Conservation (phyloP, 2,113 vertebrate species). For the Cynocephalus volans region DNA sequence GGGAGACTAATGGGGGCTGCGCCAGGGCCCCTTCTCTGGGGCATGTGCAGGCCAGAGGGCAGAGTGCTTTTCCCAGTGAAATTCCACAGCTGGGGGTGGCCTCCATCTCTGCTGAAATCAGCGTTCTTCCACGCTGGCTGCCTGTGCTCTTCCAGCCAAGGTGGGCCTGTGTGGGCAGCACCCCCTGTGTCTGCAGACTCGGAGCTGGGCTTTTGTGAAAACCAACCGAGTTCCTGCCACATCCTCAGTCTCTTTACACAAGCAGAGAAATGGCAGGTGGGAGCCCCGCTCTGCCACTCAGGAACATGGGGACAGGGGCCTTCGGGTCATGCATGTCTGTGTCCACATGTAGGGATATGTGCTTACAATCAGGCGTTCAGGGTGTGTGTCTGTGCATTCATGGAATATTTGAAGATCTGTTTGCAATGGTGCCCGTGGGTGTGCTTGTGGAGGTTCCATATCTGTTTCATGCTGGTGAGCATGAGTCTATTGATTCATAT, state of each 20-base stretch:
- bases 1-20: not conserved
- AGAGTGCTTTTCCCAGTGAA: not conserved
- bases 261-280: not conserved
- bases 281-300: too few species aligned
- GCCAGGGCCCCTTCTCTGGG: accelerated
- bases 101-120: accelerated
- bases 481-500: accelerated
- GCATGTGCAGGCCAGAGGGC: not conserved
- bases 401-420: accelerated
- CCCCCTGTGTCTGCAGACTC: not conserved
- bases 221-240: not conserved
- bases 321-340: accelerated
- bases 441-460: accelerated
- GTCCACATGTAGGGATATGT: accelerated
- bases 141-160: not conserved
- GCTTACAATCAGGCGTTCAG: accelerated
- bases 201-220: not conserved
- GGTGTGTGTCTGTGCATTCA: not conserved
- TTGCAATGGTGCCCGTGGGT: accelerated
- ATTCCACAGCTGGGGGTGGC: not conserved
- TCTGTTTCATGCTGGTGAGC: not conserved
- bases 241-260: not conserved
- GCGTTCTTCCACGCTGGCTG: not conserved
- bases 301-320: accelerated
- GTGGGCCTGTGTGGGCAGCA: not conserved